Evolutionary conservation across 2,797 vertebrate genomes (phyloP).

Genomic region (Hydrophis major): DNA sequence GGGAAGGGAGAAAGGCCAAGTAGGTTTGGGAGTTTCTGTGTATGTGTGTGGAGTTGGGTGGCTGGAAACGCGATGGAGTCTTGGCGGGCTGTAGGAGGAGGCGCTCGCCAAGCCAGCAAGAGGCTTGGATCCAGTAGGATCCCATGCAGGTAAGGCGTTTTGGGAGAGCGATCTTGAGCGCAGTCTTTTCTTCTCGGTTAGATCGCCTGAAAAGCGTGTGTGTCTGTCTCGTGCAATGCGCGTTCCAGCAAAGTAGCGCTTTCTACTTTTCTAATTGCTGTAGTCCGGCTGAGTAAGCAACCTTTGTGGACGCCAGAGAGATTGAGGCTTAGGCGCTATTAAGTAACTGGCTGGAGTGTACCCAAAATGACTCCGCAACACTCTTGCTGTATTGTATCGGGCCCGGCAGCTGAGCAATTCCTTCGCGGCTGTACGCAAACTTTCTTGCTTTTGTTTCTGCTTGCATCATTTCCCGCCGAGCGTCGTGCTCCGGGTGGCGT

Average conservation of each 20-base stretch:
- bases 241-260: too few species aligned
- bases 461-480: not conserved
- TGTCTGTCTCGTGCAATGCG: not conserved
- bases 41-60: not conserved
- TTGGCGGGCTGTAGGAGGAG: not conserved
- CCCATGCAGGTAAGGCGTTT: conserved; percentile 72
- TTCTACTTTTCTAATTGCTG: not conserved
- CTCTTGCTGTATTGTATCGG: not conserved
- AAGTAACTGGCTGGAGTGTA: not conserved
- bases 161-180: rapidly evolving
- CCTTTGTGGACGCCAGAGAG: not conserved
- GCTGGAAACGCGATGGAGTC: conserved; percentile 46
- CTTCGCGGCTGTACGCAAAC: not conserved
- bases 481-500: not conserved
- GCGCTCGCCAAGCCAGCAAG: not conserved
- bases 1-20: not conserved
- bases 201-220: not conserved
- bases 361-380: not conserved
- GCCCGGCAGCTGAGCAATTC: not conserved
- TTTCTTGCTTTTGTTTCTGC: not conserved
- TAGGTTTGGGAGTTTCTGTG: rapidly evolving
- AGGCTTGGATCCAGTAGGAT: conserved; percentile 14
- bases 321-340: not conserved
- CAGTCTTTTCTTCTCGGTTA: not conserved
- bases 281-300: too few species aligned